These are phyloP conservation scores for Metacarcinus magister DNA, from an alignment of 2,888 invertebrate genomes.

Conservation along the genomic window DNA sequence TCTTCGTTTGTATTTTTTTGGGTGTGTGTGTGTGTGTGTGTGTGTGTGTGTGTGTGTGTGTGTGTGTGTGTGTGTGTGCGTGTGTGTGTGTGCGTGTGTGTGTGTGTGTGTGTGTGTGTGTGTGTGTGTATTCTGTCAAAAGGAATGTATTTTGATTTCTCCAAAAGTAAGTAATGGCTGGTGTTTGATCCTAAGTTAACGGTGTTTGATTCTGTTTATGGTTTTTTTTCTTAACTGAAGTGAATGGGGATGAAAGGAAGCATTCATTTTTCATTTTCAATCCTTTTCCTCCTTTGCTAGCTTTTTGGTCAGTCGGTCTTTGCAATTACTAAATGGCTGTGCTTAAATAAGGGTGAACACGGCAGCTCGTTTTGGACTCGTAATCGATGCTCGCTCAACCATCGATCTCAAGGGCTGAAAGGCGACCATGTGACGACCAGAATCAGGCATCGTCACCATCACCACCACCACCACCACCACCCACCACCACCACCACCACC, in stretches of 20 bases:
- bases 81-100: slow-evolving; percentile 46
- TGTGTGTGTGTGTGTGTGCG: slow-evolving; percentile 55
- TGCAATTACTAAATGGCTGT: not conserved
- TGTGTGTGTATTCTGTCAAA: not conserved
- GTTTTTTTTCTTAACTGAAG: not conserved
- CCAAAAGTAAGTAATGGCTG: not conserved
- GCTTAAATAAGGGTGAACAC: not conserved
- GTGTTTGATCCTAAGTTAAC: not conserved
- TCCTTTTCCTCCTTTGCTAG: not conserved
- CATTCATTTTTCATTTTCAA: not conserved
- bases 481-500: too few relatives aligned
- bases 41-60: slow-evolving; percentile 55
- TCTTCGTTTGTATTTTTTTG: not conserved
- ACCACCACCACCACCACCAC: not conserved
- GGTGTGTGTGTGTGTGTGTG: slow-evolving; percentile 12
- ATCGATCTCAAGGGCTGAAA: too few relatives aligned
- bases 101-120: not conserved
- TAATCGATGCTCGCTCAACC: not conserved
- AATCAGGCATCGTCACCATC: not conserved
- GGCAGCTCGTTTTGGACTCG: not conserved
- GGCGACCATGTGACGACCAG: not conserved
- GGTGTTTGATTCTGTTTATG: not conserved
- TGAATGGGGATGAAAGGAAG: not conserved
- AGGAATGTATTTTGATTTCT: not conserved
- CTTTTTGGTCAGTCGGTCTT: not conserved